Base-by-base conservation (phyloP, 1,140 invertebrate species). In the Pseudomyrmex flavicornis region DNA sequence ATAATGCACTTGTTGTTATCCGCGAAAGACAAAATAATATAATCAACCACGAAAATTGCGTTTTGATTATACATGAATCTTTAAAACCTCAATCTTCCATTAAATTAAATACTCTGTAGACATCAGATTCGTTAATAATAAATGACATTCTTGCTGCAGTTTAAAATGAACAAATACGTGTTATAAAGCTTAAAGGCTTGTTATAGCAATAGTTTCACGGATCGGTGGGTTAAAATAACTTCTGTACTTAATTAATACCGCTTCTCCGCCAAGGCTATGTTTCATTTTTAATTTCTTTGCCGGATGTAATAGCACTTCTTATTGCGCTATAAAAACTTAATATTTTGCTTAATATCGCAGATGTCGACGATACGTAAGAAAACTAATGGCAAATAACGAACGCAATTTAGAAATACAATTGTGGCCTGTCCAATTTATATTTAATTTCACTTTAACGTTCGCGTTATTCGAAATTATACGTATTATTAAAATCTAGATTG, bases 341-440 rank as follows among this genome's bases (percentile, higher is more conserved):
- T 80, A 80, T n/a, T 72, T 59, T 50, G 66, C 76, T 80, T 80
- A 80, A 80, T 80, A 80, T 70, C 76, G 54, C 66, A 80, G 76
- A 72, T 59, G 66, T 80, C 76, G 66, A 59, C 65, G 54, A 79
- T 79, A 70, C 65, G 65, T 79, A 59, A 35, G 44, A 12, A 61
- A 80, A 50, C 44, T 80, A 80, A 80, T 80, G 66, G 76, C 76
- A 80, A 80, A 80, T 80, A 80, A 80, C 66, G 66, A 70, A 61
- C 54, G 76, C 22, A 80, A 80, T 80, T 80, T 80, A 80, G 20
- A 80, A 70, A 70, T 59, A 70, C 15, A n/a, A 58, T 22, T 3
- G 17, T 22, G 65, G 5, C 52, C 52, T 17, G 76, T 26, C 44
- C 76, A 59, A 59, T 80, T 80, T 48, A n/a, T 5, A 46, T 58